Percentiles rank a stretch among this genome's conserved stretches.
These are phyloP conservation scores for Tipula vernalis DNA, from an alignment of 2,888 invertebrate genomes.

Conservation along the genomic window DNA sequence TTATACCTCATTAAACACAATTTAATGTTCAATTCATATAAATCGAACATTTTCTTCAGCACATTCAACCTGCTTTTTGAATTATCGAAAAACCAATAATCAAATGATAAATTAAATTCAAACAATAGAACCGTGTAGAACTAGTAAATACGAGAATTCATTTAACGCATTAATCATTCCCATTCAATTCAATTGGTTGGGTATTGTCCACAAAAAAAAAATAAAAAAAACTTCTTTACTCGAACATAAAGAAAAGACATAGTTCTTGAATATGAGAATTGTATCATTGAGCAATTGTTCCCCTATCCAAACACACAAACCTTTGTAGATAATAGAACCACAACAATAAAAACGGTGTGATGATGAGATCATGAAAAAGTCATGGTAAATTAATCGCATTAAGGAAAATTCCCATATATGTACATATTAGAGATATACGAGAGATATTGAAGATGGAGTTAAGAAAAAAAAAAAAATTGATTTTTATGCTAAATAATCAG, in stretches of 20 bases:
- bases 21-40: too few relatives aligned
- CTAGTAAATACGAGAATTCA: neutral
- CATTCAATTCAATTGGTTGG: neutral
- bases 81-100: neutral
- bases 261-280: neutral
- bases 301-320: neutral
- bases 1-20: too few relatives aligned
- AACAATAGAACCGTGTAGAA: neutral
- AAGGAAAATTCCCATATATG: neutral
- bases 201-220: neutral
- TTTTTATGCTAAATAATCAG: neutral
- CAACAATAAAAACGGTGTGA: neutral
- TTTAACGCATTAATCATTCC: neutral
- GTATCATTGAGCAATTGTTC: neutral
- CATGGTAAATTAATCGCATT: neutral
- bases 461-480: neutral
- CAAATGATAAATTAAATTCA: neutral
- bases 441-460: neutral
- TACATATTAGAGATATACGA: neutral
- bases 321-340: neutral
- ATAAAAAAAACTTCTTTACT: neutral
- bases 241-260: neutral
- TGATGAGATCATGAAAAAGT: neutral
- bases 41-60: neutral
- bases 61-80: neutral